phyloP scores from a whole-genome alignment of 2,113 vertebrate genomes.

The chimpanzee (Pan troglodytes) region DNA sequence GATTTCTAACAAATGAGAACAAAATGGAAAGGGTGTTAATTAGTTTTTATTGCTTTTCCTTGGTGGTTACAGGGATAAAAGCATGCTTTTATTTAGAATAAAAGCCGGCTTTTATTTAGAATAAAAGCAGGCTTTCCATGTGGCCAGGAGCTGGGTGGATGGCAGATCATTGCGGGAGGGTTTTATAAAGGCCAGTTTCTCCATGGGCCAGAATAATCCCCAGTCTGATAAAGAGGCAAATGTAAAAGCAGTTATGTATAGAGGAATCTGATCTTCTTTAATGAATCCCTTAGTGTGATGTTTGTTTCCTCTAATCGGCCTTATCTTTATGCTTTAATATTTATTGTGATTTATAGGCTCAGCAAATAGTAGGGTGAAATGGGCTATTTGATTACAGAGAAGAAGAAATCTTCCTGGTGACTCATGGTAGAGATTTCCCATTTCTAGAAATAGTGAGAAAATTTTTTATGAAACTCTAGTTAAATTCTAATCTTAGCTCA shows the following conservation, averaged over 20 bases:
- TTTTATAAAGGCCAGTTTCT: neutral
- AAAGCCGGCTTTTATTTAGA: constrained; percentile 24
- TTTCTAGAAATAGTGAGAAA: neutral
- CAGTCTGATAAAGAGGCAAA: neutral
- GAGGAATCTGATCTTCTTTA: neutral
- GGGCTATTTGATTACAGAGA: neutral
- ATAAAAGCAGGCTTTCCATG: neutral
- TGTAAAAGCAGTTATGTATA: neutral
- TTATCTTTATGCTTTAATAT: neutral
- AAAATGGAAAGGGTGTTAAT: constrained; percentile 60
- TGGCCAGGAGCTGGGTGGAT: neutral
- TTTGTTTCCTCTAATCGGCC: neutral
- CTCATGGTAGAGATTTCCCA: neutral
- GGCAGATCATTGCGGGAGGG: neutral
- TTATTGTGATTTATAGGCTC: neutral
- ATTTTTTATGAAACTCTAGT: neutral
- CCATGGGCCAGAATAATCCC: neutral
- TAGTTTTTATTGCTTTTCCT: constrained; percentile 59
- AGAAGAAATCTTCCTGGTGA: neutral
- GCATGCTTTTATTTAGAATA: neutral
- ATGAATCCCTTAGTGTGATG: neutral
- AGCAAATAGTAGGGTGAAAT: neutral
- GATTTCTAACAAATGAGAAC: constrained; percentile 62
- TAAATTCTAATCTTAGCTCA: neutral
- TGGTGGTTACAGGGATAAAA: constrained; percentile 7